Conservation (phyloP, 2,888 invertebrate species). For the Heliconius aoede region DNA sequence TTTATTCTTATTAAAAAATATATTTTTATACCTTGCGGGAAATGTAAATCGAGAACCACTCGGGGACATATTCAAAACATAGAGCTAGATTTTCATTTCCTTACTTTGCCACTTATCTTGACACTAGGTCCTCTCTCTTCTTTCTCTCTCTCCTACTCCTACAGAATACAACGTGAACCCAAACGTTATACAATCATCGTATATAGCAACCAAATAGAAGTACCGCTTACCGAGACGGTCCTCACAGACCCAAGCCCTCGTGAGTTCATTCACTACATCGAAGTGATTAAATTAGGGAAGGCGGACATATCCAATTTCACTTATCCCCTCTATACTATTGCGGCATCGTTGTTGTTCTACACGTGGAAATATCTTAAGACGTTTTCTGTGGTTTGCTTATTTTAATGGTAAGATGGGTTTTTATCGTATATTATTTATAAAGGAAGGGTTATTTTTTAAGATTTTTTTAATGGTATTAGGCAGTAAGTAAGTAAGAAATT, state of each 20-base stretch:
- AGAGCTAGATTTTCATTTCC: no score
- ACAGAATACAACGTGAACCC: background rate
- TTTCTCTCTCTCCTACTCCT: background rate
- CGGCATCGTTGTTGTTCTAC: conserved; percentile 48
- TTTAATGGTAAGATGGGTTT: background rate
- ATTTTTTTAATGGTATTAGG: background rate
- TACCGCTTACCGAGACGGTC: conserved; percentile 26
- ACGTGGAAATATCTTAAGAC: conserved; percentile 48
- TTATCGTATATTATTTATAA: background rate
- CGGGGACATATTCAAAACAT: no score
- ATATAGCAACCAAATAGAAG: conserved; percentile 14
- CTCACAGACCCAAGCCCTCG: conserved; percentile 45
- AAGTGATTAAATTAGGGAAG: conserved; percentile 70
- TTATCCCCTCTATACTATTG: conserved; percentile 58
- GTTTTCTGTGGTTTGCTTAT: background rate
- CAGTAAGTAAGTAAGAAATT: no score
- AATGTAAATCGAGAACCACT: no score
- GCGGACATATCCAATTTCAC: conserved; percentile 77
- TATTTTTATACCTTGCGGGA: no score
- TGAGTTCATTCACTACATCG: conserved; percentile 54
- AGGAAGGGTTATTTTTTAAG: background rate
- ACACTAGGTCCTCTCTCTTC: background rate
- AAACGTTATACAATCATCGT: background rate
- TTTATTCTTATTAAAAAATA: no score
- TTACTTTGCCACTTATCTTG: background rate